Base-by-base conservation (phyloP, 2,888 invertebrate genomes). In the Oxycera nigricornis region DNA sequence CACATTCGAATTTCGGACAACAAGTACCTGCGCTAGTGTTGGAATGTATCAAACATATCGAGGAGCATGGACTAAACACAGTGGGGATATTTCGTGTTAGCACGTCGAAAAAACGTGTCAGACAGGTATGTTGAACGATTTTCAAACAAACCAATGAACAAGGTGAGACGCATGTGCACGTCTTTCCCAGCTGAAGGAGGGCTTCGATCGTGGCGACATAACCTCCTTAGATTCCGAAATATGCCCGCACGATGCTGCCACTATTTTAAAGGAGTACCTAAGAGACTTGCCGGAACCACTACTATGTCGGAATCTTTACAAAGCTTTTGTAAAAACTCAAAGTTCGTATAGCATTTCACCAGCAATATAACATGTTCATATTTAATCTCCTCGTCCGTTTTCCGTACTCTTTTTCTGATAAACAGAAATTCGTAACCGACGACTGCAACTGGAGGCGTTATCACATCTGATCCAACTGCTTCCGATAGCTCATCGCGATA, bases 211-310 rank as follows among this genome's bases (percentile, higher is more conserved):
- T 77, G 94, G 94, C 20, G 89, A 90, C 79, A 91, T 91, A 80
- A 88, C 89, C 14, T 88, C 89, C 75, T 87, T 96, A 79, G 92
- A 92, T 78, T 89, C 91, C 9, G 93, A 94, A 59, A 92, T 92
- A 80, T 94, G 94, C 85, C 95, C 96, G 0, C 96, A 97, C 85
- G 97, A 97, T 83, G 94, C 97, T 74, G 97, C 96, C 7, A 94
- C 95, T 0, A 88, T 97, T 50, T 89, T 97, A 35, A 97, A 97
- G 84, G 97, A 97, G 86, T 97, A 93, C 87, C 91, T 97, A 79
- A 87, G 97, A 68, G 97, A 97, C 83, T 87, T 97, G 50, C 97
- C 97, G 0, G 97, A 97, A 82, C 95, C 97, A 7, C 87, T 97
- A 76, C 90, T 97, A 52, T 96, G 96, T 82, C 89, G 93, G 80